Evolutionary conservation across 2,113 vertebrate species (phyloP), one percentile per base, ranked within the genome.

Genomic region (Hippocampus comes): DNA sequence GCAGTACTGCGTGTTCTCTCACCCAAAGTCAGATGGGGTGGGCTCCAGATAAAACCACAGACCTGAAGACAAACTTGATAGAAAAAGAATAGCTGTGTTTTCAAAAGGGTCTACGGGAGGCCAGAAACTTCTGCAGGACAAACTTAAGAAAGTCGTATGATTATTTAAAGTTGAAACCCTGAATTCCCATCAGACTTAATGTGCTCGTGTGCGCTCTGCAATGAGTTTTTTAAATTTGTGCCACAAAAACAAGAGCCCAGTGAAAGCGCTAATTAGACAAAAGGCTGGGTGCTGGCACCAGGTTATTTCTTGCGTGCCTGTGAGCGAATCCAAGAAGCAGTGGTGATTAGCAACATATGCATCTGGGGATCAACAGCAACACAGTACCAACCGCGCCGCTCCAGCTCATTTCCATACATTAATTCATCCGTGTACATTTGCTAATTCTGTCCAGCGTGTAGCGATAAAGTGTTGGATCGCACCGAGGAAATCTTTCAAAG

Each of bases 261-360:
- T 89, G 84, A 91, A 88, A 90, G 61, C 68, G 80, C 74, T 87
- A 88, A 90, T 89, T 89, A 90, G 78, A 86, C 81, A 78, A 78
- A 89, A 80, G 87, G 76, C 86, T 82, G 85, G 81, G 77, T 84
- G 77, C 83, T 92, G 90, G 88, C 89, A 87, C 82, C 70, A 77
- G 81, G 77, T 81, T 88, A 84, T 88, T 87, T 87, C 69, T 83
- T 92, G 81, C 89, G 87, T 91, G 89, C 87, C 84, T 92, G 82
- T 70, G 74, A 85, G 86, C 81, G 90, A 91, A 91, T 92, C 87
- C 88, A 90, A 84, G 84, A 86, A 81, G 83, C 86, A 87, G 82
- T 77, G 79, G 86, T 83, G 87, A 92, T 91, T 92, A 90, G 85
- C 88, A 83, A 70, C 84, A 91, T 81, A 86, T 87, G 86, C 90